Evolutionary conservation across 37 sponge, comb jelly and placozoan species (phyloP).

Genomic region (Aplysina aerophoba): DNA sequence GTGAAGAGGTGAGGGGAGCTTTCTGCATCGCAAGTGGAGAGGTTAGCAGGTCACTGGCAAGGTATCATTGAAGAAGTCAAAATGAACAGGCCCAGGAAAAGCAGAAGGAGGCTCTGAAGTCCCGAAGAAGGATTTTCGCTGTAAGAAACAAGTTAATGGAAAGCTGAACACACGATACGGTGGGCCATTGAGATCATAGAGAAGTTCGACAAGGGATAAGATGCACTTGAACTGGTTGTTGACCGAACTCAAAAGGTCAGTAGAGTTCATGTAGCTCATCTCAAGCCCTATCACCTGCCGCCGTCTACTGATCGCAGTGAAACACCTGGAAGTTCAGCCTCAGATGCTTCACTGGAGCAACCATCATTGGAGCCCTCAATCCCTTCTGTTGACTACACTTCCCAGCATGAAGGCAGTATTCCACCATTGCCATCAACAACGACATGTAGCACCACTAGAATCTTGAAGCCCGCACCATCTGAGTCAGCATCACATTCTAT

Average conservation of each 20-base stretch:
- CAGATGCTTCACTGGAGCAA: constrained; percentile 16
- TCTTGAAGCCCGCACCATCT: background rate
- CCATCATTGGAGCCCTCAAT: background rate
- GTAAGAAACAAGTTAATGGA: constrained; percentile 14
- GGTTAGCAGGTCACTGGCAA: background rate
- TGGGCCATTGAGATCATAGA: constrained; percentile 18
- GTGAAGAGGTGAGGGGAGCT: no score
- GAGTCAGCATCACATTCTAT: no score
- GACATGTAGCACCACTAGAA: background rate
- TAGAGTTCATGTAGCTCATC: constrained; percentile 24
- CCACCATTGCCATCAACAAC: background rate
- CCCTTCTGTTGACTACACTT: background rate
- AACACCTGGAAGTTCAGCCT: constrained; percentile 1
- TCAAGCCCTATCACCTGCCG: constrained; percentile 19
- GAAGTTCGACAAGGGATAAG: background rate
- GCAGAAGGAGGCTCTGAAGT: constrained; percentile 31
- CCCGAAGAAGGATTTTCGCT: constrained; percentile 37
- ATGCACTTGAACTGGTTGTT: background rate
- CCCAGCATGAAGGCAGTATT: background rate
- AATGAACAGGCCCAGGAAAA: constrained; percentile 33
- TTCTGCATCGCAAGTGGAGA: background rate
- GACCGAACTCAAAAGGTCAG: constrained; percentile 21
- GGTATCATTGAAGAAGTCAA: constrained; percentile 27
- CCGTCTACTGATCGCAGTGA: background rate
- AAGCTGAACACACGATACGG: constrained; percentile 19